Percentiles rank a stretch among this genome's conserved stretches.
These are phyloP conservation scores for Listronotus oregonensis DNA, from an alignment of 1,140 invertebrate genomes.

Conservation along the genomic window DNA sequence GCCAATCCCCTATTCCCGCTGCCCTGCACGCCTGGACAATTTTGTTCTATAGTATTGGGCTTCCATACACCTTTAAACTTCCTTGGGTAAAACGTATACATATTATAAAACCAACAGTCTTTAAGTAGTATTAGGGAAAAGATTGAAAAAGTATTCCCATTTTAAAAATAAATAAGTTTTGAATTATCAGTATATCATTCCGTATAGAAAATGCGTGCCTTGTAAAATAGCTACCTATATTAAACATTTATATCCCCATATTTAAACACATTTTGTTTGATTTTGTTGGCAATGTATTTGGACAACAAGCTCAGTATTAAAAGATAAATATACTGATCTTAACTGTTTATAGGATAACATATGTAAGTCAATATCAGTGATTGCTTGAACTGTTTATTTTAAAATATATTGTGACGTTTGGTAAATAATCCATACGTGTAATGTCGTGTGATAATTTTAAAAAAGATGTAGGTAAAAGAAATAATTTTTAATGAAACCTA, in stretches of 20 bases:
- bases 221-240: not conserved
- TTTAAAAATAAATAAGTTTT: no score
- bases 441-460: not conserved
- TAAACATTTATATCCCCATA: slow-evolving; percentile 6
- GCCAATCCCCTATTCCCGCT: no score
- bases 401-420: not conserved
- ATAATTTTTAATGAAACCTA: no score
- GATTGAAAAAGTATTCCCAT: no score
- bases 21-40: no score
- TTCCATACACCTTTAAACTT: no score
- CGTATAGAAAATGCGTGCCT: not conserved
- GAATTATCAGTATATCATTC: no score
- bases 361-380: slow-evolving; percentile 36
- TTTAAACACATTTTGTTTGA: slow-evolving; percentile 5
- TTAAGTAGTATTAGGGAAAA: no score
- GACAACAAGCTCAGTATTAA: slow-evolving; percentile 22
- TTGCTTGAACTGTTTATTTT: slow-evolving; percentile 15
- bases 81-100: no score
- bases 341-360: slow-evolving; percentile 20
- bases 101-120: no score
- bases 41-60: no score
- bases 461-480: not conserved
- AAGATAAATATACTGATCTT: slow-evolving; percentile 20
- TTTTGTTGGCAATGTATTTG: slow-evolving; percentile 15
- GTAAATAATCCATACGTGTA: slow-evolving; percentile 5